Evolutionary conservation across 2,888 invertebrate genomes (phyloP).

Genomic region (Rhagophthalmus giganteus): DNA sequence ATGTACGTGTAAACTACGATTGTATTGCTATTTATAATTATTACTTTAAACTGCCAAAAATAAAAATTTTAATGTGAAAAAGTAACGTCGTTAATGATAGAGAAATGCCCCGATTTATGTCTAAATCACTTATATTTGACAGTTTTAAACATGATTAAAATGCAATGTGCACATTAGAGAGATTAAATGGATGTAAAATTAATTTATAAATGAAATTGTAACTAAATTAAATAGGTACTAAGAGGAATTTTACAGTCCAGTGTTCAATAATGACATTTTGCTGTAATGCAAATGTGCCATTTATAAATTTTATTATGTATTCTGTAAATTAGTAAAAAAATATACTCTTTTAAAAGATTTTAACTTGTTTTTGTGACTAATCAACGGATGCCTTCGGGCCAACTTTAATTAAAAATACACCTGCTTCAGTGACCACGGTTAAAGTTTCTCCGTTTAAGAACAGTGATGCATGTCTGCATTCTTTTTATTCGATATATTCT

Average conservation of each 20-base stretch:
- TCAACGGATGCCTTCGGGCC: too few species aligned
- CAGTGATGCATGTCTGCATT: too few species aligned
- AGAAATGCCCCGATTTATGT: conserved; percentile 8
- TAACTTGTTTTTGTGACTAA: not conserved
- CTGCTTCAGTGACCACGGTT: too few species aligned
- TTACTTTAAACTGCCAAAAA: conserved; percentile 22
- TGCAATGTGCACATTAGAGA: conserved; percentile 30
- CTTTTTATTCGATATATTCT: too few species aligned
- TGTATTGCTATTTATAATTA: conserved; percentile 21
- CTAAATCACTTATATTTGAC: conserved; percentile 31
- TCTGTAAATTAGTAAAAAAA: conserved; percentile 20
- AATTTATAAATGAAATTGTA: conserved; percentile 12
- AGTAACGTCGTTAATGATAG: not conserved
- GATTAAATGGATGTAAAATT: conserved; percentile 21
- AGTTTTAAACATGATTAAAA: conserved; percentile 31
- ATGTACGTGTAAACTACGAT: conserved; percentile 15
- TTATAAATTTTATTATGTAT: conserved; percentile 39
- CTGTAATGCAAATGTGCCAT: conserved; percentile 50
- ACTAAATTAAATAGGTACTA: conserved; percentile 30
- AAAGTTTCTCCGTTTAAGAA: too few species aligned
- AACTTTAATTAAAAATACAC: too few species aligned
- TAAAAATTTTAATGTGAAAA: conserved; percentile 1
- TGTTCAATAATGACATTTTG: conserved; percentile 47
- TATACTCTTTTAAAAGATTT: not conserved
- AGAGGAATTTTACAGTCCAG: conserved; percentile 33